Base-by-base conservation (phyloP, 2,888 invertebrate species). In the Lochmaea capreae region DNA sequence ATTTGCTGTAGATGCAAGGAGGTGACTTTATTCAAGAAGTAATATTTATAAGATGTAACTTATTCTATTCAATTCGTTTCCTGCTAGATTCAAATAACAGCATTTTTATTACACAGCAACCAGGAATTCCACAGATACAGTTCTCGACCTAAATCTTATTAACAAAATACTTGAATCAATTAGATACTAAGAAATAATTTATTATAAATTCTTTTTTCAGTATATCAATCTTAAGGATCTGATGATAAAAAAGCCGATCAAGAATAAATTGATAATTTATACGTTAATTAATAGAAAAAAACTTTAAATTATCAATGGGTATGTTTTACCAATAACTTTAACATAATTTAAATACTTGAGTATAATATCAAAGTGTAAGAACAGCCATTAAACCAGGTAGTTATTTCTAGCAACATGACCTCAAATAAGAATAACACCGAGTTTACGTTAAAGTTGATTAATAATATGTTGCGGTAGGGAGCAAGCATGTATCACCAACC, bases 281-380 rank as follows among this genome's bases (percentile, higher is more conserved):
- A 26, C 14, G 26, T 59, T 33, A 59, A 33, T 59, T 33, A 26
- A 33, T 26, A 57, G 33, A 16, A 26, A 59, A n/a, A 59, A 59
- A 33, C 12, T 59, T 26, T 58, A 26, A 58, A 26, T 58, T 59
- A 26, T n/a, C n/a, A 33, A 12, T 59, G n/a, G 33, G 59, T 33
- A 59, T 26, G 59, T 59, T 46, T 46, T 59, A 33, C 59, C 59
- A 33, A 9, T 59, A 59, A 59, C 33, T 59, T 14, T 16, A 59
- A 59, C 9, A 59, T 33, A 59, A 59, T 33, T 59, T 59, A 43
- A 65, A 65, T 65, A 65, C 8, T 65, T 65, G n/a, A 33, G 22
- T 49, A 33, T 39, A 12, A 46, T 43, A 26, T 54, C 54, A 10
- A 65, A 65, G 65, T 65, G 22, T 22, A 49, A 46, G 22, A 65